Evolutionary conservation across 2,888 invertebrate species (phyloP), one percentile per base, ranked within the genome.

Genomic region (Gymnosoma rotundatum): DNA sequence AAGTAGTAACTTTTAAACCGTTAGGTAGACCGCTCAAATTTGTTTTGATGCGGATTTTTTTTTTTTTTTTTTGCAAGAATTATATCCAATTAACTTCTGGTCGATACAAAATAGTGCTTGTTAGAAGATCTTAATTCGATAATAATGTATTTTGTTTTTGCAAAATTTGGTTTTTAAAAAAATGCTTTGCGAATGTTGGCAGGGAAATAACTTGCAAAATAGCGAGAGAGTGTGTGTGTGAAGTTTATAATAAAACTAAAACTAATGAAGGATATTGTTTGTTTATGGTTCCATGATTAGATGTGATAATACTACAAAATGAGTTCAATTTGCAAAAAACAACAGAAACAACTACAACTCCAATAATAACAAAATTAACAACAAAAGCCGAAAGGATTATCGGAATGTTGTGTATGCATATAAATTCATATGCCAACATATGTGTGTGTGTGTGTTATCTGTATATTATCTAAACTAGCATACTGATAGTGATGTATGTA

Each of bases 271-370:
- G 84, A 78, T 81, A 84, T 84, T 84, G 81, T 84, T 84, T 84
- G 78, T 81, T 84, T 78, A 84, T 81, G 78, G 78, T 58, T 81
- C 64, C 38, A 64, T 78, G 84, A 81, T 84, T 81, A 84, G 78
- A 84, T 84, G 81, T 84, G 81, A 84, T 84, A 84, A 84, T 84
- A 74, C 84, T 84, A 50, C 70, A 66, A 84, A 84, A 84, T 84
- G 81, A 84, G 84, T 81, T 84, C 64, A 81, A 78, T 48, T 81
- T 78, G 52, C 60, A 52, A 81, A n/a, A 63, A 75, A 48, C 66
- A 74, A 74, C 67, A 66, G 36, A 45, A 66, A 45, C 32, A 20
- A 66, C 63, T 32, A 75, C 36, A 20, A 66, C 58, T 32, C 67
- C 36, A 74, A 66, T 64, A 81, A 80, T 78, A 84, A 84, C 61